Base-by-base conservation (phyloP, 2,113 vertebrate genomes). In the Pheucticus melanocephalus region DNA sequence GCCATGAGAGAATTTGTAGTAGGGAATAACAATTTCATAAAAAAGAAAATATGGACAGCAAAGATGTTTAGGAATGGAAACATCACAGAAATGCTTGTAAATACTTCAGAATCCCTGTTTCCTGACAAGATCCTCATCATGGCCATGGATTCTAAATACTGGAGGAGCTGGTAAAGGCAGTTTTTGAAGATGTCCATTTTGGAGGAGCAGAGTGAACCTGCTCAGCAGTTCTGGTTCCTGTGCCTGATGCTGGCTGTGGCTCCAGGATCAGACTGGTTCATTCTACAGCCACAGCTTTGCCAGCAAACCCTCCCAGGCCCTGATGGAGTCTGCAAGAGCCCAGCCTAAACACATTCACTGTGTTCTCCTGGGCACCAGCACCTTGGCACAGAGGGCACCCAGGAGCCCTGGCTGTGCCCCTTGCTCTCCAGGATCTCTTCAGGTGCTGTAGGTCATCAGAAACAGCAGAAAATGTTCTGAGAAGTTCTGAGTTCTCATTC, bases 151-250 rank as follows among this genome's bases (percentile, higher is more conserved):
- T 56, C 9, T 65, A 17, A 83, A 25, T 60, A 69, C 51, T 82
- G 83, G 79, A 80, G 54, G 45, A 69, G 45, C 70, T 68, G n/a
- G 15, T 57, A 33, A 59, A 56, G 40, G 23, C 83, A 21, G 27
- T 28, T 45, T 68, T 31, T 69, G 28, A 27, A 5, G 3, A 2
- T 0, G 19, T 69, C n/a, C 8, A 0, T 64, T 72, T 53, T 0
- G 4, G 42, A 7, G n/a, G 27, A 80, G 57, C 64, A 54, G 39
- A 53, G 37, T 9, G 54, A 61, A 7, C 27, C 31, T 33, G 54
- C 22, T 37, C 64, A 45, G 25, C 16, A 25, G 16, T n/a, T 86
- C 35, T 51, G 33, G 16, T 57, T 40, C 56, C 51, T 5, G 0
- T 40, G 53, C n/a, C 47, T 30, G 31, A 1, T 28, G 42, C 35